Percentiles rank a stretch among this genome's conserved stretches.
phyloP scores from a whole-genome alignment of 30 jellyfish, hydroid and myxozoan species.

The Rhopilema esculentum region DNA sequence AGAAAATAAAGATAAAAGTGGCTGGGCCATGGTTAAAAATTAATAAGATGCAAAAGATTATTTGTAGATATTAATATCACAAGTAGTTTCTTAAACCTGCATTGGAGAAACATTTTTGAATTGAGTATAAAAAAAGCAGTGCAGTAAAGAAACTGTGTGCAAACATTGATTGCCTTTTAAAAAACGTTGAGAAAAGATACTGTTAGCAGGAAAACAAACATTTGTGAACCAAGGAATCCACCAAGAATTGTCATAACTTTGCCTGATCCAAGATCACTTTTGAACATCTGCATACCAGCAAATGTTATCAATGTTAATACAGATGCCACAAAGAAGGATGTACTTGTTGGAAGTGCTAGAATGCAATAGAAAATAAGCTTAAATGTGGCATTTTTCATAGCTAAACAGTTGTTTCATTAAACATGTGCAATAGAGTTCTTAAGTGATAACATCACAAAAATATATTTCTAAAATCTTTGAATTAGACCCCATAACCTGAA shows the following conservation, averaged over 20 bases:
- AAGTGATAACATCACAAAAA: too few species aligned
- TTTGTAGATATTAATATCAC: too few species aligned
- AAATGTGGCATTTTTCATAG: not conserved
- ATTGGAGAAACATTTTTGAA: too few species aligned
- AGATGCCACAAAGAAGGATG: slow-evolving; percentile 88
- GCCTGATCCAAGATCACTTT: slow-evolving; percentile 77
- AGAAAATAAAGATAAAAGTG: not conserved
- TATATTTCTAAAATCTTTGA: too few species aligned
- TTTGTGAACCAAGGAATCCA: slow-evolving; percentile 88
- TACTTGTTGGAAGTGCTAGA: slow-evolving; percentile 88
- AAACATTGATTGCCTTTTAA: too few species aligned
- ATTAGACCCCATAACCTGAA: too few species aligned
- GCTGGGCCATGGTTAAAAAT: not conserved
- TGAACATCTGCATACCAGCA: slow-evolving; percentile 96
- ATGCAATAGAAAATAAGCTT: not conserved
- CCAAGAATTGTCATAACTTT: slow-evolving; percentile 91
- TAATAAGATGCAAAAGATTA: not conserved
- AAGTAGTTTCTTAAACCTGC: too few species aligned
- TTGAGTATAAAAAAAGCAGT: too few species aligned
- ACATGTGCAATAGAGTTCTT: not conserved
- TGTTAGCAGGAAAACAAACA: slow-evolving; percentile 89
- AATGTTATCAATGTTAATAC: slow-evolving; percentile 67
- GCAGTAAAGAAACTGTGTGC: too few species aligned
- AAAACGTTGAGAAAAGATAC: slow-evolving; percentile 90
- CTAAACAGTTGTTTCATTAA: not conserved